These are phyloP conservation scores for Spilogale gracilis DNA, from an alignment of 2,113 vertebrate genomes.

Conservation along the genomic window DNA sequence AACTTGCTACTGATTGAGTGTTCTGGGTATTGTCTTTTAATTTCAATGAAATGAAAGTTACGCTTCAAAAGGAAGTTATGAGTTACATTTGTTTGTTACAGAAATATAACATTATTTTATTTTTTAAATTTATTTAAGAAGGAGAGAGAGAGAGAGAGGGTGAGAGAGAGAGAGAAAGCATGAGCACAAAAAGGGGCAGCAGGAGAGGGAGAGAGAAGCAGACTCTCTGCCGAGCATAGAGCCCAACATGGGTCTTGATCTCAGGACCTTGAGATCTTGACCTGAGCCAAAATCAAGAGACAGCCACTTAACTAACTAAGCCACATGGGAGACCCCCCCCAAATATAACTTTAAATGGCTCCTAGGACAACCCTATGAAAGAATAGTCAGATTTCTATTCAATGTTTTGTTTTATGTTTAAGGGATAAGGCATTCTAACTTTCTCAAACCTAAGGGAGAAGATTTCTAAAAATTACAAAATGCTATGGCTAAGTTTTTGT, in stretches of 20 bases:
- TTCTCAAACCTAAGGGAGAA: background rate
- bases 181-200: background rate
- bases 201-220: background rate
- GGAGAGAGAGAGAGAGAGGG: background rate
- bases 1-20: background rate
- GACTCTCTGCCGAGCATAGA: background rate
- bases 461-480: constrained; percentile 8
- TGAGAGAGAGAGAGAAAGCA: background rate
- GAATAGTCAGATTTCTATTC: background rate
- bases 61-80: background rate
- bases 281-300: background rate
- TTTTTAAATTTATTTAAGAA: background rate
- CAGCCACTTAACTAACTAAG: background rate
- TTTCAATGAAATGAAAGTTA: background rate
- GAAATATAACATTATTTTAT: constrained; percentile 28
- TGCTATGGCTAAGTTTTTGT: background rate
- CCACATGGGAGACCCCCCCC: background rate
- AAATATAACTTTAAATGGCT: constrained; percentile 39
- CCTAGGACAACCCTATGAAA: constrained; percentile 10
- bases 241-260: background rate
- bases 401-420: constrained; percentile 31
- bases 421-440: background rate
- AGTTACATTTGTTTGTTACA: background rate
- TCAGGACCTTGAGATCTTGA: background rate
- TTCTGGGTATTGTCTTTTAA: background rate